A percentile compares a stretch with the other conserved stretches of the same genome.
Conservation (phyloP, 2,888 invertebrate species). For the Mesorhabditis spiculigera region DNA sequence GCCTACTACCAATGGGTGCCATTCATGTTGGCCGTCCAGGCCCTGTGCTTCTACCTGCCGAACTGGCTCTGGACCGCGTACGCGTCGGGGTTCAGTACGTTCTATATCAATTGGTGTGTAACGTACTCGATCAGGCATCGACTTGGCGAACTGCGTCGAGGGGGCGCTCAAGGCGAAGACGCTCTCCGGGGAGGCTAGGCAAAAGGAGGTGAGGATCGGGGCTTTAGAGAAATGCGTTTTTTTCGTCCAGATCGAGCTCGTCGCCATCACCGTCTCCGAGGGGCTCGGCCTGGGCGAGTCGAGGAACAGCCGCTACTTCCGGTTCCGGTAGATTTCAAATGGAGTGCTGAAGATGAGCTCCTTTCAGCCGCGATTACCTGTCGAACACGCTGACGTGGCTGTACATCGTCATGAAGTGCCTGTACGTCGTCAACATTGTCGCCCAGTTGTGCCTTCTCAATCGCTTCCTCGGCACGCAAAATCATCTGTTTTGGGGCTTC, state of each 20-base stretch:
- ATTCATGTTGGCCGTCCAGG: background rate
- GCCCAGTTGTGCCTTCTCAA: background rate
- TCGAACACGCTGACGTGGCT: background rate
- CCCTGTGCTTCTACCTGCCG: background rate
- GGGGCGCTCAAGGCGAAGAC: background rate
- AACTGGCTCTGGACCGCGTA: background rate
- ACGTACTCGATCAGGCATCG: background rate
- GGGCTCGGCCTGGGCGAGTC: no score
- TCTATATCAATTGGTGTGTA: background rate
- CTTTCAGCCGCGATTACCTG: background rate
- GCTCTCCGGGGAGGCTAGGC: background rate
- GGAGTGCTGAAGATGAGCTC: no score
- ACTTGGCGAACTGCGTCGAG: background rate
- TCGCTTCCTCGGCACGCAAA: background rate
- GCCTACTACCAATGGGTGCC: constrained; percentile 5
- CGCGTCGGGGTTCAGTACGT: background rate
- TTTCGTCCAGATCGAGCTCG: no score
- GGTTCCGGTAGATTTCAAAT: no score
- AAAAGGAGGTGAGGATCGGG: background rate
- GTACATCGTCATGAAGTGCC: background rate
- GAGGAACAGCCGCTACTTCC: no score
- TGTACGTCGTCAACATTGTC: background rate
- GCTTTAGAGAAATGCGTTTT: no score
- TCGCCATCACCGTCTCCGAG: no score
- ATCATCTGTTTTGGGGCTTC: background rate